Evolutionary conservation across 1,140 invertebrate species (phyloP).

Genomic region (Euborellia annulipes): DNA sequence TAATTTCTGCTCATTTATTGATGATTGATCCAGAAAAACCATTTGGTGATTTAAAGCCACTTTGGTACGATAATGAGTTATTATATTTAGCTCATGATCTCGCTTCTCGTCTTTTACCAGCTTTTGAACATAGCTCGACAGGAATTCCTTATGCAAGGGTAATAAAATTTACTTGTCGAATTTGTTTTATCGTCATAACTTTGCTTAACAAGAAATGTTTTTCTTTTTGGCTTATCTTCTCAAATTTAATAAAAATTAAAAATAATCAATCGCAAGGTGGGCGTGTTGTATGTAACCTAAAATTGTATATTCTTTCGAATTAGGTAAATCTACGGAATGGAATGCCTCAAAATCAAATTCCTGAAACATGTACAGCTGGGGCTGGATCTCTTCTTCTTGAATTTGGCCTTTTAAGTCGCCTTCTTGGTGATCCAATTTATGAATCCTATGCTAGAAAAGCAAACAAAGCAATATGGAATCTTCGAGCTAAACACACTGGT

Average conservation of each 20-base stretch:
- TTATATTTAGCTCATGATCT: conserved; percentile 44
- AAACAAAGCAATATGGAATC: conserved; percentile 37
- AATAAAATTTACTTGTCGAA: too few relatives aligned
- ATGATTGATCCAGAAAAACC: conserved; percentile 38
- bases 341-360: conserved; percentile 33
- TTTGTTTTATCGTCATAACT: background rate
- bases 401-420: conserved; percentile 43
- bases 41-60: conserved; percentile 39
- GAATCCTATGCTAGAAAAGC: conserved; percentile 41
- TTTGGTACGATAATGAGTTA: conserved; percentile 42
- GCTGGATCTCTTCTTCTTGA: conserved; percentile 47
- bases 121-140: conserved; percentile 40
- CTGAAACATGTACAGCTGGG: conserved; percentile 50
- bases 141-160: conserved; percentile 47
- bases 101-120: conserved; percentile 38
- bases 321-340: conserved; percentile 43
- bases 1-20: conserved; percentile 51
- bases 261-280: background rate
- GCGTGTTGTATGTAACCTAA: conserved; percentile 6
- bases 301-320: too few relatives aligned
- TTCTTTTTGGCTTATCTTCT: background rate
- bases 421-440: conserved; percentile 44
- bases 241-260: conserved; percentile 1
- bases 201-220: too few relatives aligned
- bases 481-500: conserved; percentile 41